Base-by-base conservation (phyloP, 1,140 invertebrate species). In the Diuraphis noxia region DNA sequence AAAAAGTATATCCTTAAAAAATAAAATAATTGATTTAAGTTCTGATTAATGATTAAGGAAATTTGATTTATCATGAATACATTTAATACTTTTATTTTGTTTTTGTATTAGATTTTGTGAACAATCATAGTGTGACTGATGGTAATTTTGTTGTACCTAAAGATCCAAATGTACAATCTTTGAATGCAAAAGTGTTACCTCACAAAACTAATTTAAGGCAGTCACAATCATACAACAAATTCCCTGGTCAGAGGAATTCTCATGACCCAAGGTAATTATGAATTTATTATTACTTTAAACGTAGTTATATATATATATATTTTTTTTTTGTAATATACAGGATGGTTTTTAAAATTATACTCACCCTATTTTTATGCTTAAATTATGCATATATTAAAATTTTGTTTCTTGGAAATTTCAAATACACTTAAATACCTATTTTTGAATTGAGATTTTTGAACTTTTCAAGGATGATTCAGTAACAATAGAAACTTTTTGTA, bases 31-130 rank as follows among this genome's bases (percentile, higher is more conserved):
- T 30, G 0, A 23, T 79, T 43, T 38, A 38, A 36, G 36, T 36
- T 79, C 77, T 79, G n/a, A 36, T 79, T 79, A 7, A 40, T 21
- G 56, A 41, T 43, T 7, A 19, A 84, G 13, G 7, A 72, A 1
- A 72, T 43, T 84, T 43, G n/a, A 82, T 40, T n/a, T 43, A 41
- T n/a, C 30, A 84, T 84, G 13, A 43, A 41, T 84, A 84, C 5
- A 40, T 49, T 85, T 23, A 34, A 46, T 49, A 86, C 38, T 23
- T 7, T n/a, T 49, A 36, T 49, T 52, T 86, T 52, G 46, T 84
- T 85, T 6, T 56, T 87, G 40, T 88, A 79, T 40, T 90, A 93
- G 88, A 91, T 52, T 91, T 91, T 91, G 36, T 36, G 34, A 91
- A 82, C 13, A 82, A 49, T 52, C 43, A 19, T 19, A 49, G 77